Evolutionary conservation across 2,888 invertebrate species (phyloP).

Genomic region (Trissonchulus latispiculum): DNA sequence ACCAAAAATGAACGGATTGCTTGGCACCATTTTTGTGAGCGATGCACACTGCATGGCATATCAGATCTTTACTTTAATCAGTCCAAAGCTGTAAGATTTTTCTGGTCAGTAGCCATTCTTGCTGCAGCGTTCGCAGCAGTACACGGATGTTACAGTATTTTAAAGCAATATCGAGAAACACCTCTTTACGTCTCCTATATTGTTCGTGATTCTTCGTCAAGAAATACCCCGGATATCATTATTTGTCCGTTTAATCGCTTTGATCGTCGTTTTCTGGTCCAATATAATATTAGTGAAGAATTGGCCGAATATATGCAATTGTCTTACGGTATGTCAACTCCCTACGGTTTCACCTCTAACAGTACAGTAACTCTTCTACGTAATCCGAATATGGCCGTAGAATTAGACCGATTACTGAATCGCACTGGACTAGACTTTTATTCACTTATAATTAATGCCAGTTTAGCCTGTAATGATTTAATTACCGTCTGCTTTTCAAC

Average conservation of each 20-base stretch:
- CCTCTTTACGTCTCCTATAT: slow-evolving; percentile 11
- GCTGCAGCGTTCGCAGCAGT: not conserved
- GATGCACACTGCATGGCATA: slow-evolving; percentile 13
- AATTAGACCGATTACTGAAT: not conserved
- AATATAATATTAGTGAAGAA: slow-evolving; percentile 32
- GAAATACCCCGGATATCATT: slow-evolving; percentile 34
- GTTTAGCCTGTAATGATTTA: not conserved
- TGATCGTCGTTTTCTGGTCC: slow-evolving; percentile 15
- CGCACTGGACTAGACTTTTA: not conserved
- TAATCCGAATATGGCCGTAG: not conserved
- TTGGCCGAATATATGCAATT: slow-evolving; percentile 38
- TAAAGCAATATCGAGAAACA: not conserved
- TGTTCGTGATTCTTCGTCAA: not conserved
- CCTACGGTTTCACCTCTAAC: not conserved
- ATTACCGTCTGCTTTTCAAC: not conserved
- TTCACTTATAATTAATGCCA: not conserved
- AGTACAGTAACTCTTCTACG: not conserved
- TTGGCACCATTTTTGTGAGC: not conserved
- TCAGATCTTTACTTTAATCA: not conserved
- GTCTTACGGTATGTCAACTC: slow-evolving; percentile 16
- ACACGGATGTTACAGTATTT: slow-evolving; percentile 8
- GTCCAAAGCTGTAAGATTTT: not conserved
- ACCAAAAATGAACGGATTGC: not conserved
- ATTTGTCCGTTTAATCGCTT: slow-evolving; percentile 40
- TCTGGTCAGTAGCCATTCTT: slow-evolving; percentile 2